These are phyloP conservation scores for Ornithoptera alexandrae DNA, from an alignment of 2,888 invertebrate species.

Conservation along the genomic window DNA sequence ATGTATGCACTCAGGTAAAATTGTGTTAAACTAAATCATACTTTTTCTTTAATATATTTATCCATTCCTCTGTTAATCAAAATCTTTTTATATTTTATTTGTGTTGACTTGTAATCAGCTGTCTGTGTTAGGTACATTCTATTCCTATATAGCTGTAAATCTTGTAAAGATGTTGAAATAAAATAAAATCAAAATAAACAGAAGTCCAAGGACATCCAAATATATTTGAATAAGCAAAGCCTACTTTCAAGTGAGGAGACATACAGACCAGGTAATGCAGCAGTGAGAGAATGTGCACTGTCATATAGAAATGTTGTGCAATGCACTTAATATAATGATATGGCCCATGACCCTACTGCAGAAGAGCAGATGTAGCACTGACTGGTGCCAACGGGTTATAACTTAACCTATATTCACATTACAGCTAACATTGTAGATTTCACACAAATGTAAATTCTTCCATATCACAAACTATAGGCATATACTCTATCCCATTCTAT, in stretches of 20 bases:
- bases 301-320: constrained; percentile 21
- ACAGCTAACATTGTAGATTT: constrained; percentile 59
- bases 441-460: constrained; percentile 76
- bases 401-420: constrained; percentile 42
- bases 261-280: neutral
- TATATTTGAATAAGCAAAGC: no score
- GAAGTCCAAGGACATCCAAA: no score
- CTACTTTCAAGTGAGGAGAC: neutral
- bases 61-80: no score
- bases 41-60: no score
- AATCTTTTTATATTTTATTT: no score
- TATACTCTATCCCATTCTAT: constrained; percentile 69
- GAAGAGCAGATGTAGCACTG: neutral
- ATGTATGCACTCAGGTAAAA: no score
- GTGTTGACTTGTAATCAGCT: no score
- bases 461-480: constrained; percentile 77
- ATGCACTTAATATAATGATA: constrained; percentile 5
- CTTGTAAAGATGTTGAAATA: no score
- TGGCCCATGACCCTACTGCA: constrained; percentile 12
- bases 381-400: constrained; percentile 12
- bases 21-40: no score
- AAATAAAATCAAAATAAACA: no score
- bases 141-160: no score
- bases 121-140: no score
- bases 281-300: neutral